Conservation (phyloP, 1,140 invertebrate genomes). For the Phocides pigmalion region DNA sequence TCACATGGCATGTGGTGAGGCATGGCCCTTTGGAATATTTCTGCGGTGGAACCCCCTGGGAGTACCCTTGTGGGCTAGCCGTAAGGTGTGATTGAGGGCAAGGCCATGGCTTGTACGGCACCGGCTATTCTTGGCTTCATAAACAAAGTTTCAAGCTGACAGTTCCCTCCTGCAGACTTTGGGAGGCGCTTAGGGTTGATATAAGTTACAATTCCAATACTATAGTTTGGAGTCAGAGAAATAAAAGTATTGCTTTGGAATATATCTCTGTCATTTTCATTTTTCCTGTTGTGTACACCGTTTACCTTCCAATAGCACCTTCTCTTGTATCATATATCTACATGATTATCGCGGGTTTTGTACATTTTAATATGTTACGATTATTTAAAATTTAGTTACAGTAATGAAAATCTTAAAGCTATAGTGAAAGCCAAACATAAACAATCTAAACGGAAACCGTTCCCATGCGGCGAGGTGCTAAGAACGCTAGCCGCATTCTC, state of each 20-base stretch:
- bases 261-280: slow-evolving; percentile 8
- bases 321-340: too few species aligned
- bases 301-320: too few species aligned
- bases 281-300: too few species aligned
- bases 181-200: slow-evolving; percentile 36
- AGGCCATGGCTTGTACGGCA: slow-evolving; percentile 33
- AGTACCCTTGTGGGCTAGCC: slow-evolving; percentile 53
- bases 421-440: too few species aligned
- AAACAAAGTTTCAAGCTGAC: slow-evolving; percentile 23
- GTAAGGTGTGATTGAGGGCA: slow-evolving; percentile 36
- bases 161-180: slow-evolving; percentile 30
- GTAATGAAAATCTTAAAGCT: too few species aligned
- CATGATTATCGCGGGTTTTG: too few species aligned
- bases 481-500: too few species aligned
- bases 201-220: slow-evolving; percentile 28
- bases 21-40: slow-evolving; percentile 29
- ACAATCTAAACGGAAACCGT: too few species aligned
- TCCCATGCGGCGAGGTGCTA: too few species aligned
- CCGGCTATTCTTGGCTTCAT: slow-evolving; percentile 33
- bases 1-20: slow-evolving; percentile 9
- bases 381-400: too few species aligned
- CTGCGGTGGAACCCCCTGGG: slow-evolving; percentile 51
- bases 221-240: slow-evolving; percentile 35
- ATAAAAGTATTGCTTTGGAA: slow-evolving; percentile 36
- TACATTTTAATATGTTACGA: too few species aligned